Evolutionary conservation across 2,888 invertebrate species (phyloP), one percentile per base, ranked within the genome.

Genomic region (Trissonchulus latispiculum): DNA sequence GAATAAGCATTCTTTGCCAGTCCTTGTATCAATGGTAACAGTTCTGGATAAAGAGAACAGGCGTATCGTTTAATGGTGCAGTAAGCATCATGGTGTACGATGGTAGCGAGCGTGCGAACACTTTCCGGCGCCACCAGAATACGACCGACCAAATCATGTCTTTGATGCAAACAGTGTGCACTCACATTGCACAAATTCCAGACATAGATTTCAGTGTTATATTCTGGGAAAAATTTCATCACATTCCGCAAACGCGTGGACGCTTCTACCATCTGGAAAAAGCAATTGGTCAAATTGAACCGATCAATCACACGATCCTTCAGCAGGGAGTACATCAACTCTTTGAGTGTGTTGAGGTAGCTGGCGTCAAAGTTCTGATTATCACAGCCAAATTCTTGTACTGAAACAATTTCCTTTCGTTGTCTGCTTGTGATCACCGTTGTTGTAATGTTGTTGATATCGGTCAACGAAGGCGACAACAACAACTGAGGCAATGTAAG

Each of bases 281-380:
- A 68, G 36, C 69, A 68, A 15, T 8, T 23, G 2, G 69, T 68
- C 33, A 68, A 36, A 33, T 68, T 68, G 69, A 68, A 68, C 3
- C 69, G 29, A n/a, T 68, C 69, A n/a, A 68, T 68, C 2, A 68
- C 69, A 15, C 69, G 69, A 33, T 36, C 69, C 36, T 68, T 68
- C 2, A 68, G 36, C 29, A 68, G 36, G 15, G 69, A 36, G n/a
- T 68, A 68, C 69, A 68, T 68, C 33, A 68, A 36, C 8, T 68
- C 36, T 36, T 68, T 68, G n/a, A 68, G 36, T 3, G 35, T 68
- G 35, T 68, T 23, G 48, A 15, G 48, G 23, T 48, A 48, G 8
- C 23, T 48, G 8, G 48, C 8, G 48, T 48, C 48, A 23, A 23
- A 23, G 23, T 48, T 48, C 8, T 8, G 8, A 23, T 48, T 48